Percentiles rank a stretch among this genome's conserved stretches.
These are phyloP conservation scores for Ophion costatus DNA, from an alignment of 2,888 invertebrate species.

Conservation along the genomic window DNA sequence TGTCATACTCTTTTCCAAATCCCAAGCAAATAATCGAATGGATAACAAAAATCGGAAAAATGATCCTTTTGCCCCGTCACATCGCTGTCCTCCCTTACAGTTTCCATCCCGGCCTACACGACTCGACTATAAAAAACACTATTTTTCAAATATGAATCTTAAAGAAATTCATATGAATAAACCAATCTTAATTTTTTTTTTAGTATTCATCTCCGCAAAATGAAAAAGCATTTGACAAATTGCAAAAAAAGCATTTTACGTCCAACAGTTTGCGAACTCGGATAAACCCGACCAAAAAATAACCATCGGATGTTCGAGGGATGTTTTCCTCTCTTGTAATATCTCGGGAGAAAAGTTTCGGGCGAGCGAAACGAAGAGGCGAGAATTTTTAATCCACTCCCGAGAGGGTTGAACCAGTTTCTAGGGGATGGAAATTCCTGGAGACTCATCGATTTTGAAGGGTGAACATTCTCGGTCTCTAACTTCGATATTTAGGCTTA, in stretches of 20 bases:
- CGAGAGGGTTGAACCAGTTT: slow-evolving; percentile 8
- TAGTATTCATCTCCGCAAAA: no score
- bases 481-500: slow-evolving; percentile 24
- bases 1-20: no score
- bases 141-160: no score
- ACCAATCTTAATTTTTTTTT: no score
- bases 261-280: no score
- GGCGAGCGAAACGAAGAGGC: slow-evolving; percentile 35
- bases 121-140: no score
- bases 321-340: slow-evolving; percentile 1
- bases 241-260: neutral
- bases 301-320: neutral
- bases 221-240: neutral
- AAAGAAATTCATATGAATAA: no score
- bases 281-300: slow-evolving; percentile 12
- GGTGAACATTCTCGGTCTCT: slow-evolving; percentile 49
- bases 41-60: no score
- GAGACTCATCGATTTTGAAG: slow-evolving; percentile 37
- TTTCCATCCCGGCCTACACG: no score
- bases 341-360: neutral
- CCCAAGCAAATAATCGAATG: no score
- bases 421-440: slow-evolving; percentile 6
- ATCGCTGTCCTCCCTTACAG: no score
- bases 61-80: no score
- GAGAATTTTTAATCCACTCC: neutral